phyloP scores from a whole-genome alignment of 2,888 invertebrate species.

The Notodonta dromedarius region DNA sequence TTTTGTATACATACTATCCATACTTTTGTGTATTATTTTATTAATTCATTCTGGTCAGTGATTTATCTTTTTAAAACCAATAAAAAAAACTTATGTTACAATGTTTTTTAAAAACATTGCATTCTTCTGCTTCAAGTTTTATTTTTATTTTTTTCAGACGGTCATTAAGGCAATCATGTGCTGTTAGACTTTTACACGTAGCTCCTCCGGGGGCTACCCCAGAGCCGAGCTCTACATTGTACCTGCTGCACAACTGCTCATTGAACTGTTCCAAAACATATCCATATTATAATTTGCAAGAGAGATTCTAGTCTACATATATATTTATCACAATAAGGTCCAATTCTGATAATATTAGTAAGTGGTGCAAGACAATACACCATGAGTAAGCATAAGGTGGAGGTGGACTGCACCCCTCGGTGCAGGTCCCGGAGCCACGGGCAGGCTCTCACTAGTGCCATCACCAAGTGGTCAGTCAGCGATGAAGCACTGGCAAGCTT shows the following conservation, averaged over 20 bases:
- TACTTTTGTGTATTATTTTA: too few species aligned
- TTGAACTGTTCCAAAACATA: slow-evolving; percentile 33
- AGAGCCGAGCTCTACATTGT: slow-evolving; percentile 49
- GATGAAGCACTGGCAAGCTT: slow-evolving; percentile 85
- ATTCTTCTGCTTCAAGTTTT: too few species aligned
- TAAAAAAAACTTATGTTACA: too few species aligned
- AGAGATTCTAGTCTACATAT: slow-evolving; percentile 27
- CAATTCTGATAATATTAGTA: slow-evolving; percentile 14
- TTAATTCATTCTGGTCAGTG: too few species aligned
- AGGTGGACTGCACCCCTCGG: slow-evolving; percentile 84
- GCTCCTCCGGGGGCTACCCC: slow-evolving; percentile 67
- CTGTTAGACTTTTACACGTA: slow-evolving; percentile 53
- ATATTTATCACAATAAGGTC: slow-evolving; percentile 12
- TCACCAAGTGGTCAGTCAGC: slow-evolving; percentile 85
- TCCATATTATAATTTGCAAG: slow-evolving; percentile 18
- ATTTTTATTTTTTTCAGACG: slow-evolving; percentile 72
- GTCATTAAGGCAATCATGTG: slow-evolving; percentile 60
- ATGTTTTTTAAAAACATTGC: too few species aligned
- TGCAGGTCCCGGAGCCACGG: slow-evolving; percentile 85
- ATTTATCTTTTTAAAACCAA: too few species aligned
- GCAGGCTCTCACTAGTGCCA: slow-evolving; percentile 85
- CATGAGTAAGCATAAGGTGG: slow-evolving; percentile 72
- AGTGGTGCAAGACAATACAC: slow-evolving; percentile 22
- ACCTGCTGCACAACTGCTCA: slow-evolving; percentile 47
- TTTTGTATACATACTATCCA: too few species aligned